phyloP scores from a whole-genome alignment of 2,113 vertebrate genomes.

The Dromiciops gliroides region DNA sequence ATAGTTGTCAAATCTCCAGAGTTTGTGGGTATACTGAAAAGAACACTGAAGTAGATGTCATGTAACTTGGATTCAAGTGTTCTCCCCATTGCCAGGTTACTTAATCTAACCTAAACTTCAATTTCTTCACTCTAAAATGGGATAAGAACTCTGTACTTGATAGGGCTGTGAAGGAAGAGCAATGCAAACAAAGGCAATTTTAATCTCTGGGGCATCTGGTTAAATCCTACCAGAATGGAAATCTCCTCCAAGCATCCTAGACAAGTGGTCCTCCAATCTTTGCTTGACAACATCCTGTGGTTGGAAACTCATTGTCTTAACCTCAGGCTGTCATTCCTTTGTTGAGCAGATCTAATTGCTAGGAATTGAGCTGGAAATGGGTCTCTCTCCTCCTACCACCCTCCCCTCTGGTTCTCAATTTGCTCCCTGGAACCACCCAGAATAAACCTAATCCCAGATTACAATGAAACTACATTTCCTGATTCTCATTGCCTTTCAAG shows the following conservation, averaged over 20 bases:
- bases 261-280: not conserved
- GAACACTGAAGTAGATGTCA: not conserved
- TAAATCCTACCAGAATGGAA: not conserved
- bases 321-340: not conserved
- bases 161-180: not conserved
- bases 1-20: not conserved
- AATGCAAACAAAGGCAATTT: not conserved
- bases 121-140: not conserved
- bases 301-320: not conserved
- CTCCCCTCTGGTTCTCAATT: not conserved
- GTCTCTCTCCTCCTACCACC: not conserved
- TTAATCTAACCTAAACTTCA: not conserved
- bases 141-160: not conserved
- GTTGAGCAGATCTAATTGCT: not conserved
- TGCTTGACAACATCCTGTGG: not conserved
- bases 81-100: not conserved
- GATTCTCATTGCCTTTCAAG: conserved; percentile 39
- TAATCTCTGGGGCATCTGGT: not conserved
- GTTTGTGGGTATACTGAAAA: not conserved
- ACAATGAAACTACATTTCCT: not conserved
- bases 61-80: not conserved
- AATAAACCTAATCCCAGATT: conserved; percentile 7
- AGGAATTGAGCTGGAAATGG: not conserved
- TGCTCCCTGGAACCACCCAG: not conserved
- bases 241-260: not conserved